Evolutionary conservation across 2,113 vertebrate genomes (phyloP), one percentile per base, ranked within the genome.

Genomic region (Aleadryas rufinucha): DNA sequence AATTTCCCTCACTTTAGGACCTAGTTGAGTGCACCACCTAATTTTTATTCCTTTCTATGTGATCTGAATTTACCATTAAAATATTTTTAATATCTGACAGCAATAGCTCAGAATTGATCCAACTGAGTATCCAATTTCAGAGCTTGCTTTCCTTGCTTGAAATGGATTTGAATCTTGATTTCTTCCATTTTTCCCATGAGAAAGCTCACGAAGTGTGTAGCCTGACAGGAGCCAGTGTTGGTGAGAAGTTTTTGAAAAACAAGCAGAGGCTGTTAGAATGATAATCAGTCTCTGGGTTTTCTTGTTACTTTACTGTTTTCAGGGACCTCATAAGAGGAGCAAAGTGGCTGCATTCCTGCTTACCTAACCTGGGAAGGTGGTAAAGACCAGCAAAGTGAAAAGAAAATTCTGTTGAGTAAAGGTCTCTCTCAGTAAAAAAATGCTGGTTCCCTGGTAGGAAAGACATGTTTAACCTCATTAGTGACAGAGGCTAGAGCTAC

Each of bases 121-220:
- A 95, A 45, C 2, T 33, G 16, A 84, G 26, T 39, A 84, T 49
- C 80, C 2, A 3, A 81, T 64, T 81, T 84, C 47, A 89, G 74
- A 66, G 16, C 33, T 70, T 70, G 26, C 49, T 79, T 71, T 56
- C 18, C 35, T 82, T 79, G 21, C 59, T 70, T 91, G 68, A 84
- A 94, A 84, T 41, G 56, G 59, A 92, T 91, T 91, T 94, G 22
- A 91, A 87, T 84, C 84, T 83, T 57, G 33, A 80, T 59, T 66
- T 50, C 9, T 77, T 91, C 47, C 30, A 77, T 56, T 81, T 92
- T 75, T 93, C 78, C 92, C 90, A 82, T 35, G 56, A 89, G 86
- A 89, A 91, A 84, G 60, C 56, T 63, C 60, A 53, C 53, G 35
- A 92, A 92, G 35, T 50, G 28, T 71, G 13, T 45, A 89, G 60